Evolutionary conservation across 2,113 vertebrate species (phyloP).

Genomic region (Trogon melanurus): DNA sequence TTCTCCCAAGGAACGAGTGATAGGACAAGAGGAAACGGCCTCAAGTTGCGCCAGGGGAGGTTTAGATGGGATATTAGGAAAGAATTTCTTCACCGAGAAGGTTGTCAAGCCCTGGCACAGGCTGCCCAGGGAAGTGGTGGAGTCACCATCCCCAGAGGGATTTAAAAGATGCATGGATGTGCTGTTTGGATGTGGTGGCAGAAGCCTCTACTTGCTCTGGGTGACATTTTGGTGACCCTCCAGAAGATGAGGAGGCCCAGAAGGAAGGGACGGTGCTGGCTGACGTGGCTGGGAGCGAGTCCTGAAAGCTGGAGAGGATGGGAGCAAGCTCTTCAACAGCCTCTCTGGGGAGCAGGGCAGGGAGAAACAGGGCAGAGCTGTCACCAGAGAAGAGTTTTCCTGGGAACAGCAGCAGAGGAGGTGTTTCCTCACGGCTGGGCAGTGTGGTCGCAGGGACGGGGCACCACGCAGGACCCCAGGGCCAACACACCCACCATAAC

Average conservation of each 20-base stretch:
- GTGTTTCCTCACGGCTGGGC: not conserved
- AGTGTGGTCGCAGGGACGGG: rapidly evolving
- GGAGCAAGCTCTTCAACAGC: not conserved
- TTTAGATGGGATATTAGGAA: not conserved
- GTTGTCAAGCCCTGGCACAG: no score
- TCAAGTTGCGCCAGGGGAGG: no score
- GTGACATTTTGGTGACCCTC: not conserved
- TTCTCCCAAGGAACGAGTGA: no score
- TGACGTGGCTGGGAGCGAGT: not conserved
- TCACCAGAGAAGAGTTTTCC: not conserved
- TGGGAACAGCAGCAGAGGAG: not conserved
- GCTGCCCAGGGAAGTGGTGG: not conserved
- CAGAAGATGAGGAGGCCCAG: not conserved
- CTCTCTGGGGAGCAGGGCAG: not conserved
- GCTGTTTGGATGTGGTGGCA: not conserved
- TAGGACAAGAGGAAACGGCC: no score
- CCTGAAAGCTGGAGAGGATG: not conserved
- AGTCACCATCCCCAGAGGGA: not conserved
- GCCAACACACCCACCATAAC: not conserved
- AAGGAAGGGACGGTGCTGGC: not conserved
- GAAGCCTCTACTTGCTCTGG: not conserved
- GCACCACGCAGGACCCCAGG: rapidly evolving
- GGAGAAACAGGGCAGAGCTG: not conserved
- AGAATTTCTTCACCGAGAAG: no score
- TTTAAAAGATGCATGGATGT: no score